Conservation (phyloP, 2,113 vertebrate genomes). For the Bostrychus sinensis region DNA sequence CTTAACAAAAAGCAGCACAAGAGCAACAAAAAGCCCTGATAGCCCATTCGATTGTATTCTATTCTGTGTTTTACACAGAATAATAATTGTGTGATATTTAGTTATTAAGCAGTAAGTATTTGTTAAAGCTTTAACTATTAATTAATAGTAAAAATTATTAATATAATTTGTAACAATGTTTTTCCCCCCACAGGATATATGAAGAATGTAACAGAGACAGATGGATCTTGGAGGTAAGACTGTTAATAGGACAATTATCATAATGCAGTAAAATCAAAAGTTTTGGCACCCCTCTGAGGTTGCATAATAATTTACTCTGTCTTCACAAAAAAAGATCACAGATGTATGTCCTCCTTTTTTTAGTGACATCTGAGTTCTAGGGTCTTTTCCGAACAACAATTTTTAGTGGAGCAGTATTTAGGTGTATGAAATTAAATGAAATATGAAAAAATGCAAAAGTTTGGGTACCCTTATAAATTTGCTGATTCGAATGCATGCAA, state of each 20-base stretch:
- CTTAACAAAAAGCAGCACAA: conserved; percentile 31
- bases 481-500: too few relatives aligned
- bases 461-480: too few relatives aligned
- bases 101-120: background rate
- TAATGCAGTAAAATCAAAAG: too few relatives aligned
- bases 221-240: conserved; percentile 79
- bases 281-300: too few relatives aligned
- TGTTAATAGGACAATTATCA: background rate
- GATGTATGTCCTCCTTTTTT: too few relatives aligned
- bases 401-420: too few relatives aligned
- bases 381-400: too few relatives aligned
- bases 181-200: conserved; percentile 67
- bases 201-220: conserved; percentile 78
- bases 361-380: too few relatives aligned
- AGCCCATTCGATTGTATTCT: background rate
- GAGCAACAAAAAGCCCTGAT: conserved; percentile 13
- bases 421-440: too few relatives aligned
- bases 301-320: too few relatives aligned
- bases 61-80: background rate
- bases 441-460: too few relatives aligned
- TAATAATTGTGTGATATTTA: background rate
- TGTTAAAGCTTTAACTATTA: background rate
- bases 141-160: conserved; percentile 5
- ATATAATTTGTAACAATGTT: background rate
- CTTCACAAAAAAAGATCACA: too few relatives aligned